Conservation (phyloP, 2,113 vertebrate species). For the Morone chrysops region DNA sequence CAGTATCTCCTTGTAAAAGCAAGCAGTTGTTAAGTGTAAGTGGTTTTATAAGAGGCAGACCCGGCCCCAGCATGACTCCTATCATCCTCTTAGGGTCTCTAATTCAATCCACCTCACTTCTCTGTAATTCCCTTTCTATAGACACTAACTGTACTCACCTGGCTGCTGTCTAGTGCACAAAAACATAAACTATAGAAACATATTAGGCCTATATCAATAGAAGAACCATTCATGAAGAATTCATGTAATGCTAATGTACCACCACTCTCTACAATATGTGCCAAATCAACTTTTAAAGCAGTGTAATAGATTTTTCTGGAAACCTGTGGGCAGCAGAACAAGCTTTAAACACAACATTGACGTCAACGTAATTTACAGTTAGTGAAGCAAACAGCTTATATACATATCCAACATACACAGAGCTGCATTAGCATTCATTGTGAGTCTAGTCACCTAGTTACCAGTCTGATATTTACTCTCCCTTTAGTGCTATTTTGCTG, state of each 20-base stretch:
- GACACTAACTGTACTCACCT: slow-evolving; percentile 56
- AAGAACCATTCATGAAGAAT: neutral
- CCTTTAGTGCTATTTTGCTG: neutral
- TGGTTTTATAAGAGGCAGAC: slow-evolving; percentile 57
- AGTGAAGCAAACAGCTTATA: too few relatives aligned
- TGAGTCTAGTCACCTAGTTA: too few relatives aligned
- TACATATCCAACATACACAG: too few relatives aligned
- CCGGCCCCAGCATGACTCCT: slow-evolving; percentile 55
- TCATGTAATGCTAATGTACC: neutral
- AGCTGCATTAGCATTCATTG: neutral
- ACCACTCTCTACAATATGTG: neutral
- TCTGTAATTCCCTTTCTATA: slow-evolving; percentile 66
- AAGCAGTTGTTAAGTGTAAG: slow-evolving; percentile 61
- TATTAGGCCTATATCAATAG: neutral
- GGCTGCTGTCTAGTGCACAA: slow-evolving; percentile 8
- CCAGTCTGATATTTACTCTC: neutral
- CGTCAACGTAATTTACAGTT: too few relatives aligned
- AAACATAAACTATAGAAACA: slow-evolving; percentile 7
- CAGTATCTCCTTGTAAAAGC: slow-evolving; percentile 39
- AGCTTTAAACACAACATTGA: too few relatives aligned
- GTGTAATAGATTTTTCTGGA: neutral
- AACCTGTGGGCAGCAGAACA: too few relatives aligned
- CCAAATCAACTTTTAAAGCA: neutral
- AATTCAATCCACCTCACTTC: slow-evolving; percentile 71
- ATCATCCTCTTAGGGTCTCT: slow-evolving; percentile 74